Base-by-base conservation (phyloP, 2,888 invertebrate genomes). In the Eretmocerus hayati region DNA sequence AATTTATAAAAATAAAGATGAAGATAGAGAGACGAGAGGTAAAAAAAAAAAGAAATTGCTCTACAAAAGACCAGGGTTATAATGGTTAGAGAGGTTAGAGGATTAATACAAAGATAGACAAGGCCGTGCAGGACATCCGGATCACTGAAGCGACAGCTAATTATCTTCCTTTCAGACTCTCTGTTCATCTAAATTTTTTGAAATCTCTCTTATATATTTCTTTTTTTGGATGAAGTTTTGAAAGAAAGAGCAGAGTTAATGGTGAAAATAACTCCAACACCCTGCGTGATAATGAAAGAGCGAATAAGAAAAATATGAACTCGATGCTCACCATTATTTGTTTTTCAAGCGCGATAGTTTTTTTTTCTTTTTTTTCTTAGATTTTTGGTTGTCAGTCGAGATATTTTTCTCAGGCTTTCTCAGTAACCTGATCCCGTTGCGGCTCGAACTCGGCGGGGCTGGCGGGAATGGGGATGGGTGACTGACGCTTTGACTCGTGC, bases 391-490 rank as follows among this genome's bases (percentile, higher is more conserved):
- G 13, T 22, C n/a, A n/a, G 22, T 26, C n/a, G 26, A 26, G 26
- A 26, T 6, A 26, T 26, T 9, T 26, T 26, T 26, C 11, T 26
- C 26, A 26, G 26, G 11, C 26, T 26, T 26, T 26, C n/a, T n/a
- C 26, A 26, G 26, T 9, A 11, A 11, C 26, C 26, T 26, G 26
- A 26, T 50, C 50, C 43, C 70, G 65, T 63, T 66, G 62, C 64
- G 71, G 70, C 70, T 70, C 68, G 71, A 69, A 66, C 71, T 71
- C 71, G 65, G 67, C 69, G 70, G 71, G 70, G 71, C 71, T 71
- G 71, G 71, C 70, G 71, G 70, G 67, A 60, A 63, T 60, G 61
- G 64, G 64, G 60, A 54, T 53, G 50, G 49, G 56, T 56, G 53
- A 53, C 38, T 57, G 53, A 48, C 26, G 26, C 26, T 26, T 26